Percentiles rank a stretch among this genome's conserved stretches.
Conservation (phyloP, 2,797 vertebrate genomes). For the Mus caroli region DNA sequence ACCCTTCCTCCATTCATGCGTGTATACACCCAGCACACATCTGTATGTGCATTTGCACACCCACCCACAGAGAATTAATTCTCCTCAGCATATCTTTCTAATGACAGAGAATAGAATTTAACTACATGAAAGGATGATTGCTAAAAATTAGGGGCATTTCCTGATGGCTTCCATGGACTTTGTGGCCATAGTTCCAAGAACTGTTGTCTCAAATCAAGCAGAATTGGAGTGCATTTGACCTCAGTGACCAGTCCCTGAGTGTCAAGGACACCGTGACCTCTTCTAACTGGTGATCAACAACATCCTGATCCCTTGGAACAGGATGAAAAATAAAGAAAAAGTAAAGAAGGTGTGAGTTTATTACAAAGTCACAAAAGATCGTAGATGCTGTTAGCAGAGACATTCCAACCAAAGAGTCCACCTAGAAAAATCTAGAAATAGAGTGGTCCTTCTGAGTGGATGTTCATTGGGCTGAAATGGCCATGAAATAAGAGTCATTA, state of each 20-base stretch:
- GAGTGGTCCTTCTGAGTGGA: conserved; percentile 27
- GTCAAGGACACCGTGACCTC: neutral
- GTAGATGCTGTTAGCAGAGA: neutral
- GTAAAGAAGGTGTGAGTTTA: neutral
- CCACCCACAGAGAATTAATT: conserved; percentile 46
- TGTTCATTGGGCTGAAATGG: neutral
- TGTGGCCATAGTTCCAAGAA: neutral
- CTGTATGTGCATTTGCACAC: neutral
- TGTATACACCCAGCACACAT: neutral
- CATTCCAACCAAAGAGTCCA: neutral
- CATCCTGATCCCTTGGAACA: neutral
- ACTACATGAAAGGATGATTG: conserved; percentile 19
- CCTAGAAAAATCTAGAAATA: neutral
- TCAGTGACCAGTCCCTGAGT: neutral
- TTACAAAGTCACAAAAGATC: neutral
- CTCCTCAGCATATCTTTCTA: conserved; percentile 48
- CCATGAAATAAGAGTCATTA: neutral
- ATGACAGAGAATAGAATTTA: conserved; percentile 11
- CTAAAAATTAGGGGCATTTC: conserved; percentile 19
- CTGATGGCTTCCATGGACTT: conserved; percentile 16
- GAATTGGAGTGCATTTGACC: neutral
- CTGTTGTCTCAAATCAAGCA: conserved; percentile 13
- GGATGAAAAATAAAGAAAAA: neutral
- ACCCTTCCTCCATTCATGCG: neutral
- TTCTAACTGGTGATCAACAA: neutral